These are phyloP conservation scores for Acanthiza pusilla DNA, from an alignment of 2,797 vertebrate species.

Conservation along the genomic window DNA sequence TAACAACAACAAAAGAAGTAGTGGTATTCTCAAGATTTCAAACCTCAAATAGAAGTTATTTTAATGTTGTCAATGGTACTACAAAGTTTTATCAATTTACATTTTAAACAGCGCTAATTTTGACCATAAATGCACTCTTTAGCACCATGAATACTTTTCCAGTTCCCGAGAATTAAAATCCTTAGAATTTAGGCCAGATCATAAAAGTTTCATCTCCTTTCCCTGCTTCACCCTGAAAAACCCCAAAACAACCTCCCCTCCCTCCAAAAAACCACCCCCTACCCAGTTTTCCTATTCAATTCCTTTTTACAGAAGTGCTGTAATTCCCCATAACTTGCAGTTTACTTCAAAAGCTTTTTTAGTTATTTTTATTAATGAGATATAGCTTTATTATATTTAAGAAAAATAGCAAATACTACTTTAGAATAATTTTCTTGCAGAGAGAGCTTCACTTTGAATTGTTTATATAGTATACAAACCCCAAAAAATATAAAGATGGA, in stretches of 20 bases:
- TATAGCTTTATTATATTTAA: neutral
- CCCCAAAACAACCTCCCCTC: neutral
- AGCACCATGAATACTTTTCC: neutral
- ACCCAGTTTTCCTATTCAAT: neutral
- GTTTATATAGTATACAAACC: neutral
- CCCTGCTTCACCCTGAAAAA: neutral
- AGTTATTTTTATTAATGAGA: neutral
- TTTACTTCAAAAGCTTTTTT: neutral
- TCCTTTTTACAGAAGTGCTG: neutral
- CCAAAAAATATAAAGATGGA: neutral
- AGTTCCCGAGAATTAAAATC: neutral
- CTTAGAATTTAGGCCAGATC: neutral
- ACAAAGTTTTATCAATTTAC: neutral
- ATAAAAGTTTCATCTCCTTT: neutral
- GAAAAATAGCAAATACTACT: neutral
- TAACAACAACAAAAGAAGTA: neutral
- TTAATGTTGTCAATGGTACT: neutral
- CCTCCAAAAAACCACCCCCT: neutral
- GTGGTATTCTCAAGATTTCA: neutral
- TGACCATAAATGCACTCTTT: neutral
- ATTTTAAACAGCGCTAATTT: neutral
- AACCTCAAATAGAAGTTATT: neutral
- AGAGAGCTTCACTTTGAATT: neutral
- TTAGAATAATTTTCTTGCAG: neutral
- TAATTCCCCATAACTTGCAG: neutral